A percentile compares a stretch with the other conserved stretches of the same genome.
Evolutionary conservation across 2,888 invertebrate species (phyloP).

Genomic region (Sussaba pulchella): DNA sequence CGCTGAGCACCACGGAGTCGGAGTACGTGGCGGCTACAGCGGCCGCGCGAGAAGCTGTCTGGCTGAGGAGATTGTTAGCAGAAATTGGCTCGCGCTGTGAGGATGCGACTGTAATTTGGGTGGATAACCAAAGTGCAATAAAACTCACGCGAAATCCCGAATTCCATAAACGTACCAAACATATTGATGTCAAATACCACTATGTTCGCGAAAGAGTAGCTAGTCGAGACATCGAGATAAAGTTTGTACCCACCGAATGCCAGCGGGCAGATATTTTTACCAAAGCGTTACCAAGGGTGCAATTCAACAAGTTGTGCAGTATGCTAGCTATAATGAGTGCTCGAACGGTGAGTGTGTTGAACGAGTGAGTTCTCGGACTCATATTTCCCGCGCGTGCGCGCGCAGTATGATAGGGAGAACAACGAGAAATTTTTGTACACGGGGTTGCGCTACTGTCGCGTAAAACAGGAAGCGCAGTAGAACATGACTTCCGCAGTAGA

Average conservation of each 20-base stretch:
- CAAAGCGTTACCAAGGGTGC: conserved; percentile 37
- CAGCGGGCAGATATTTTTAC: conserved; percentile 48
- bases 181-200: conserved; percentile 19
- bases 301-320: conserved; percentile 31
- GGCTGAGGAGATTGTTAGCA: conserved; percentile 61
- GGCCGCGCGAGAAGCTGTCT: conserved; percentile 66
- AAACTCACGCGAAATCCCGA: conserved; percentile 16
- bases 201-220: conserved; percentile 17
- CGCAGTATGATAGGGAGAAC: no score
- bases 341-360: conserved; percentile 32
- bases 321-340: conserved; percentile 7
- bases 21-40: conserved; percentile 70
- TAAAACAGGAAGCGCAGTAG: no score
- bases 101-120: conserved; percentile 53
- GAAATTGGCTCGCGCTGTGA: conserved; percentile 56
- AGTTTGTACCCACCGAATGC: conserved; percentile 21
- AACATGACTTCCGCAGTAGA: no score
- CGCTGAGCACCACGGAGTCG: conserved; percentile 69
- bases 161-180: conserved; percentile 20
- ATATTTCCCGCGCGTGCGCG: conserved; percentile 2
- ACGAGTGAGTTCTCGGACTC: conserved; percentile 15
- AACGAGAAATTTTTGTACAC: no score
- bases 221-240: conserved; percentile 8
- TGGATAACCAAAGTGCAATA: conserved; percentile 23
- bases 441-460: no score